Evolutionary conservation across 2,797 vertebrate species (phyloP).

Genomic region (Urophycis tenuis): DNA sequence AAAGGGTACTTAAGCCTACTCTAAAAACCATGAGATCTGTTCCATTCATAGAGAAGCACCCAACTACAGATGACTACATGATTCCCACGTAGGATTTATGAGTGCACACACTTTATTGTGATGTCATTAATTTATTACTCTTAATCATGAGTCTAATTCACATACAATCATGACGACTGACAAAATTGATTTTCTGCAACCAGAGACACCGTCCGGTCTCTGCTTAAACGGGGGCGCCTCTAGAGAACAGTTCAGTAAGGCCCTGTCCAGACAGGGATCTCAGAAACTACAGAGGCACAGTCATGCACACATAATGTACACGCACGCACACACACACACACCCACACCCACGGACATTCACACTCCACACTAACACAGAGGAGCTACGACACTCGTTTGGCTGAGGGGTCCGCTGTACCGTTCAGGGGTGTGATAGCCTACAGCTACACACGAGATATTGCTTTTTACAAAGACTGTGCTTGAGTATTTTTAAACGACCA

Average conservation of each 20-base stretch:
- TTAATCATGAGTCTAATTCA: constrained; percentile 33
- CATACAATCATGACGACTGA: constrained; percentile 50
- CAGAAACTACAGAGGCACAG: constrained; percentile 13
- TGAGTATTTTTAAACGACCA: constrained; percentile 1
- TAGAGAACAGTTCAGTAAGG: not conserved
- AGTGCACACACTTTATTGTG: not conserved
- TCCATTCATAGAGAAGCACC: not conserved
- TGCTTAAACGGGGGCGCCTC: constrained; percentile 21
- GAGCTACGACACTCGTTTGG: not conserved
- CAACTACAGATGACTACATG: not conserved
- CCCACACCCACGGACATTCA: constrained; percentile 13
- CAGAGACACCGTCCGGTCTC: constrained; percentile 30
- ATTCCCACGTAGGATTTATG: not conserved
- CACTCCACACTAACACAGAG: constrained; percentile 17
- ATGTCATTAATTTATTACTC: constrained; percentile 13
- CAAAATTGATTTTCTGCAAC: constrained; percentile 17
- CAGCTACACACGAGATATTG: constrained; percentile 28
- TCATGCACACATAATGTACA: constrained; percentile 14
- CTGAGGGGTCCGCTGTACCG: not conserved
- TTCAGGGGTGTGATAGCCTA: not conserved
- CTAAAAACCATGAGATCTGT: not conserved
- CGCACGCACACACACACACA: constrained; percentile 11
- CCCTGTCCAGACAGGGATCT: not conserved
- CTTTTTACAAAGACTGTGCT: constrained; percentile 42
- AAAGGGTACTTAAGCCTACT: not conserved